Evolutionary conservation across 2,797 vertebrate species (phyloP).

Genomic region (Sebastes glaucus): DNA sequence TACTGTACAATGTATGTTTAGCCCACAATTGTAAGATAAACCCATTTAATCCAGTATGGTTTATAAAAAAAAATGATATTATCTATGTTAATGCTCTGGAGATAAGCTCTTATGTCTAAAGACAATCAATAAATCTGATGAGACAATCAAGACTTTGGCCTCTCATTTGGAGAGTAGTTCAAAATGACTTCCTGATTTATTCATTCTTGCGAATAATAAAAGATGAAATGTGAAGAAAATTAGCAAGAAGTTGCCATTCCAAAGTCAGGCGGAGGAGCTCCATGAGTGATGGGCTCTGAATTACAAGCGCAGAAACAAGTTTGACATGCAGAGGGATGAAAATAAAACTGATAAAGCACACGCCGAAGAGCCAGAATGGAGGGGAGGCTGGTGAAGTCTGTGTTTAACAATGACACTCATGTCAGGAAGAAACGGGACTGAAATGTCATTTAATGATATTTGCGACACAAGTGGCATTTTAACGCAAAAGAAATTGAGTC

Average conservation of each 20-base stretch:
- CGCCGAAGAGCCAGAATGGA: not conserved
- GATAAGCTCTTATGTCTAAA: not conserved
- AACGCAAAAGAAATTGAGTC: not conserved
- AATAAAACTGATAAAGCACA: constrained; percentile 21
- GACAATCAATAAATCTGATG: not conserved
- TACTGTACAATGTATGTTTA: not conserved
- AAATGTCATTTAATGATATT: constrained; percentile 46
- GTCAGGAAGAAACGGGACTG: constrained; percentile 37
- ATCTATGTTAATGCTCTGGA: not conserved
- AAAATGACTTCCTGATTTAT: constrained; percentile 13
- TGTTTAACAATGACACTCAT: constrained; percentile 40
- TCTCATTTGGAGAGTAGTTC: not conserved
- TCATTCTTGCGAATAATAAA: not conserved
- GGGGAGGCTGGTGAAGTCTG: not conserved
- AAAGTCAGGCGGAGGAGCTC: constrained; percentile 8
- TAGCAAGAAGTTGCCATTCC: not conserved
- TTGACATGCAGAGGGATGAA: constrained; percentile 20
- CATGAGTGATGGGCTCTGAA: constrained; percentile 1
- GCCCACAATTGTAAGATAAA: not conserved
- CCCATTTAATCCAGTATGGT: not conserved
- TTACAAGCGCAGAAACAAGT: constrained; percentile 1
- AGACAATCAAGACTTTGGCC: not conserved
- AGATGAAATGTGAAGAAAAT: not conserved
- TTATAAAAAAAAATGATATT: not conserved
- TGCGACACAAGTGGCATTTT: constrained; percentile 39